These are phyloP conservation scores for Tokudaia tokunoshimensis DNA, from an alignment of 2,797 vertebrate species.

Conservation along the genomic window DNA sequence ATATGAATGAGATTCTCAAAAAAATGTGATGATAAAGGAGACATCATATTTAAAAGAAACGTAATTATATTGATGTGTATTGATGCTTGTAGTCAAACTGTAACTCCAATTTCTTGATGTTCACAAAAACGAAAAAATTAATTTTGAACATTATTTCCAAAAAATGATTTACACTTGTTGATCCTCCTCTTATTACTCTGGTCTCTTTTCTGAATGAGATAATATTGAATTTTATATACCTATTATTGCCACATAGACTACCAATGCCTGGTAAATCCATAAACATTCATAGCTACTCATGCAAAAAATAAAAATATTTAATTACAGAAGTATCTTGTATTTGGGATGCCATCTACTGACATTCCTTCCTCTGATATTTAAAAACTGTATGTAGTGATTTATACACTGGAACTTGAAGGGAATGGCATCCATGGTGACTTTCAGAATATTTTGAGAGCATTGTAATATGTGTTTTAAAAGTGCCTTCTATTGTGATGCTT, in stretches of 20 bases:
- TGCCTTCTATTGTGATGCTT: constrained; percentile 81
- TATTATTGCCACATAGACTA: constrained; percentile 85
- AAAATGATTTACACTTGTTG: constrained; percentile 88
- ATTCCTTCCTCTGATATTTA: constrained; percentile 88
- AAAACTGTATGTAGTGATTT: constrained; percentile 86
- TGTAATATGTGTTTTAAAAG: constrained; percentile 85
- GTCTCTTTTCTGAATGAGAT: constrained; percentile 87
- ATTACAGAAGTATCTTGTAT: constrained; percentile 87
- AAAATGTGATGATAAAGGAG: constrained; percentile 83
- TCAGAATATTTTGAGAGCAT: constrained; percentile 85
- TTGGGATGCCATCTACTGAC: constrained; percentile 88
- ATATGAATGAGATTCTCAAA: constrained; percentile 83
- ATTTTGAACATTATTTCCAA: constrained; percentile 80
- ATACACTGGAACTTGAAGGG: constrained; percentile 84
- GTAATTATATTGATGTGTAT: constrained; percentile 64
- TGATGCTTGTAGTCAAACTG: constrained; percentile 3
- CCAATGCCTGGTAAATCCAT: constrained; percentile 86
- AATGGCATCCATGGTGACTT: constrained; percentile 85
- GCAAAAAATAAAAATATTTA: constrained; percentile 91
- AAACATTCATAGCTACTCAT: constrained; percentile 86
- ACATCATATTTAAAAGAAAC: constrained; percentile 83
- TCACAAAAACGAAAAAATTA: constrained; percentile 83
- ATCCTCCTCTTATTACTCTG: constrained; percentile 84
- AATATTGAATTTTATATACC: constrained; percentile 86
- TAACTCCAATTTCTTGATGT: constrained; percentile 69